These are phyloP conservation scores for Amphipyra berbera DNA, from an alignment of 2,888 invertebrate species.

Conservation along the genomic window DNA sequence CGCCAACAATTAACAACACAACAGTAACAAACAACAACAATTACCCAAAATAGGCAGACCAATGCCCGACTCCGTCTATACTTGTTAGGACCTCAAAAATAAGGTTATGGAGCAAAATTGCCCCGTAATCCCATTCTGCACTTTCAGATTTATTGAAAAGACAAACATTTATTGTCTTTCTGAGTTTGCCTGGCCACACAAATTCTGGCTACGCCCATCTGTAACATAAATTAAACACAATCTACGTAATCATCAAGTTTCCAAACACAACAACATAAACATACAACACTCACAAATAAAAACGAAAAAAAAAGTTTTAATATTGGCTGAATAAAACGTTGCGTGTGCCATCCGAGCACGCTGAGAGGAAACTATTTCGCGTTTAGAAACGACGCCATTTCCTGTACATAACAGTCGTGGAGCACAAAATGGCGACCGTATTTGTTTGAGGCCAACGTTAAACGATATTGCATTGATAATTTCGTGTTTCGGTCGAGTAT, in stretches of 20 bases:
- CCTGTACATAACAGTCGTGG: slow-evolving; percentile 54
- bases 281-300: slow-evolving; percentile 8
- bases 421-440: slow-evolving; percentile 57
- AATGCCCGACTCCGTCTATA: too few species aligned
- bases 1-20: too few species aligned
- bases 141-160: too few species aligned
- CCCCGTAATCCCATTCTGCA: too few species aligned
- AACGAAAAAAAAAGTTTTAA: slow-evolving; percentile 24
- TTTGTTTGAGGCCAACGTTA: slow-evolving; percentile 53
- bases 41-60: too few species aligned
- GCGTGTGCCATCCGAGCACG: slow-evolving; percentile 41
- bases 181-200: too few species aligned
- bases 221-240: too few species aligned
- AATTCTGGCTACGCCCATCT: too few species aligned
- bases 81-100: too few species aligned
- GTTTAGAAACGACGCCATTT: slow-evolving; percentile 68
- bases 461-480: slow-evolving; percentile 62
- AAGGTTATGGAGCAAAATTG: too few species aligned
- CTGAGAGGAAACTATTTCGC: slow-evolving; percentile 66
- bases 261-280: not conserved
- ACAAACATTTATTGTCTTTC: too few species aligned
- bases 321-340: slow-evolving; percentile 48
- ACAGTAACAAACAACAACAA: too few species aligned
- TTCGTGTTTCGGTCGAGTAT: slow-evolving; percentile 51
- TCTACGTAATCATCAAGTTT: not conserved